Evolutionary conservation across 2,888 invertebrate genomes (phyloP).

Genomic region (Tipula unca): DNA sequence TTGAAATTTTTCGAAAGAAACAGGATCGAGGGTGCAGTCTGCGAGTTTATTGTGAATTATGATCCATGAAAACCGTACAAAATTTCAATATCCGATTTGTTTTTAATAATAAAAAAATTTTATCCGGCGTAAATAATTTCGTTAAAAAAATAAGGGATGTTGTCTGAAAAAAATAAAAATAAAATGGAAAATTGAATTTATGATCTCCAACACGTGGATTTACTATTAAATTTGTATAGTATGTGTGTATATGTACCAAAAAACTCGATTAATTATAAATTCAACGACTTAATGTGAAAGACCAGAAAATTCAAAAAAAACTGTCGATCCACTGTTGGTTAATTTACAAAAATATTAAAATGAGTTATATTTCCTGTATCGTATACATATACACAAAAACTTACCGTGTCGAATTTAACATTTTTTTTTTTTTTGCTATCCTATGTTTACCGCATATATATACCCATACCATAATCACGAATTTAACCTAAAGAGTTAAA

Average conservation of each 20-base stretch:
- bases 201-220: neutral
- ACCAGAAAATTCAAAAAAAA: neutral
- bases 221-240: no score
- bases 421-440: neutral
- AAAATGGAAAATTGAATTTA: neutral
- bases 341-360: neutral
- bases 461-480: neutral
- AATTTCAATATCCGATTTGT: neutral
- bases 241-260: neutral
- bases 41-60: neutral
- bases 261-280: neutral
- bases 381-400: neutral
- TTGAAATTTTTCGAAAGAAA: neutral
- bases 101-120: neutral
- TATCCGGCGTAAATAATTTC: neutral
- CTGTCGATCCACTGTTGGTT: neutral
- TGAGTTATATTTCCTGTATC: neutral
- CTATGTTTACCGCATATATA: no score
- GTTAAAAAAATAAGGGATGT: neutral
- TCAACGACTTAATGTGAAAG: neutral
- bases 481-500: neutral
- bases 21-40: neutral
- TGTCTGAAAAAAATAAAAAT: neutral
- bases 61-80: slow-evolving; percentile 8
- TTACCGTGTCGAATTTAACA: neutral